A percentile compares a stretch with the other conserved stretches of the same genome.
Evolutionary conservation across 2,797 vertebrate species (phyloP).

Genomic region (Gastrophryne carolinensis): DNA sequence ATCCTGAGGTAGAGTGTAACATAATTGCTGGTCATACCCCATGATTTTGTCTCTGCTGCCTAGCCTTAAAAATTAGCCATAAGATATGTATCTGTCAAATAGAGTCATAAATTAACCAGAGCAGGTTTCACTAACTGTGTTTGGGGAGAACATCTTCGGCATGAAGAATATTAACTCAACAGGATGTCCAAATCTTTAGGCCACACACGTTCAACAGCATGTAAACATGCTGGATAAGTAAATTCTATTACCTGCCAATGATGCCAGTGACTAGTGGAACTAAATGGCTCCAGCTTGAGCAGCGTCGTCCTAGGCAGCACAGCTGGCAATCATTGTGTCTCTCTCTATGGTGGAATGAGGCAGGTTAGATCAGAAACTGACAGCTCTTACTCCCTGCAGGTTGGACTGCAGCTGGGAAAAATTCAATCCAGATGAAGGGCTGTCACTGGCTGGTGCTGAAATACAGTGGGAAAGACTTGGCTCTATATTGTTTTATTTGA

Average conservation of each 20-base stretch:
- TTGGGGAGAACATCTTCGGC: too few relatives aligned
- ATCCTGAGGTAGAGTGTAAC: too few relatives aligned
- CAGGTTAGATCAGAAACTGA: background rate
- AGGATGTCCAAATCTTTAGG: too few relatives aligned
- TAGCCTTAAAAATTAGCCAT: too few relatives aligned
- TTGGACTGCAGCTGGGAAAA: background rate
- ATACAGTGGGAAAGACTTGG: background rate
- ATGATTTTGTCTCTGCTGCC: too few relatives aligned
- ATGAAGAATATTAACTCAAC: too few relatives aligned
- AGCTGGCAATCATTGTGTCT: slow-evolving; percentile 7
- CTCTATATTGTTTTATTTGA: background rate
- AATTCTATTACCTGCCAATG: background rate
- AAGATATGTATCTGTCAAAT: too few relatives aligned
- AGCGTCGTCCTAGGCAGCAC: slow-evolving; percentile 12
- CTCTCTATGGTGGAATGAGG: background rate
- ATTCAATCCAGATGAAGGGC: background rate
- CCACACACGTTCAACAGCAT: background rate
- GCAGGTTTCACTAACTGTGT: too few relatives aligned
- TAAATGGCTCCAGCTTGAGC: background rate
- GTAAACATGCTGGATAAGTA: background rate
- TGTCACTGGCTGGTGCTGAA: background rate
- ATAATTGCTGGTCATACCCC: too few relatives aligned
- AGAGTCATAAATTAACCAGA: too few relatives aligned
- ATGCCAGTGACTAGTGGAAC: slow-evolving; percentile 13
- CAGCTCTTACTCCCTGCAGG: background rate